Evolutionary conservation across 2,888 invertebrate genomes (phyloP), one percentile per base, ranked within the genome.

Genomic region (Megalurothrips usitatus): DNA sequence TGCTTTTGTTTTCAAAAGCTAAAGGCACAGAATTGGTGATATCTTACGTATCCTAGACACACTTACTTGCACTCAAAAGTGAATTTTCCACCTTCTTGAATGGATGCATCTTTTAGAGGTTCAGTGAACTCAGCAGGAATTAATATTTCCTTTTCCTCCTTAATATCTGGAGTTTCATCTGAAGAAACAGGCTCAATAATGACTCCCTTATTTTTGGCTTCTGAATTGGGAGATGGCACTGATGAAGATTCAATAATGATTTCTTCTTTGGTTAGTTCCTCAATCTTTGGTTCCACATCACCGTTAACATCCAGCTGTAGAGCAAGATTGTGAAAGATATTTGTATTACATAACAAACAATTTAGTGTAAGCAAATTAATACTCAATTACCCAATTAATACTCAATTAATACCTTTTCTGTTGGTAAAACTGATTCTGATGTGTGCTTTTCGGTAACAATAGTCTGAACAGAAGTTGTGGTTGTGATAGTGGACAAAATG

Each of bases 61-160:
- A 82, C 84, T 83, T 83, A 87, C 87, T 86, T 85, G 86, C 88
- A 88, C 83, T 87, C 85, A 82, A 88, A 87, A 49, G 85, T 86
- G 82, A 88, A 86, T 82, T 85, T 85, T 81, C 90, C 90, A 81
- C 93, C 93, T 87, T 94, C 94, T 82, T 91, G 90, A n/a, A 93
- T 90, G 0, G 91, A 89, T 0, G 91, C 90, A 84, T 93, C 92
- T 81, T 89, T 88, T 0, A 94, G 87, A 0, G 91, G 91, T 9
- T 90, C 87, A 1, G 88, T 89, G 84, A 94, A 93, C 11, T 89
- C 86, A 0, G 93, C 93, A 6, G 89, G 85, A 43, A 79, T 78
- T 9, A 79, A 48, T 3, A 83, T 83, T 19, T 83, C 82, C 78
- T 84, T 83, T 0, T 83, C 83, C 79, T 84, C 82, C 68, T 82